Evolutionary conservation across 2,888 invertebrate genomes (phyloP).

Genomic region (Maniola hyperantus): DNA sequence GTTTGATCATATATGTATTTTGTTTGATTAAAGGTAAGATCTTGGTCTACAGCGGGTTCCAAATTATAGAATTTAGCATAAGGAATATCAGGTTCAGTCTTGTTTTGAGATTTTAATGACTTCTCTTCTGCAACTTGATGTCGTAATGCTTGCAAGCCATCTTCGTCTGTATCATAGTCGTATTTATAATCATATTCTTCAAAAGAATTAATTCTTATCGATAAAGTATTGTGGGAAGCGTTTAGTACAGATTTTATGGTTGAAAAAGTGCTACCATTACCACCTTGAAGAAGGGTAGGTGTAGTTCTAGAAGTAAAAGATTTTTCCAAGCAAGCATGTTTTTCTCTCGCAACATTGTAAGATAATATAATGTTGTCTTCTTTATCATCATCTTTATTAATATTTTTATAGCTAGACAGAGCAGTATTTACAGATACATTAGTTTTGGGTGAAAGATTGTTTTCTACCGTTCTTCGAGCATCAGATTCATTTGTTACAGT

Average conservation of each 20-base stretch:
- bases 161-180: constrained; percentile 18
- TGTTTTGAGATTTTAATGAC: background rate
- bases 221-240: background rate
- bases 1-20: constrained; percentile 38
- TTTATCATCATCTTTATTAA: constrained; percentile 5
- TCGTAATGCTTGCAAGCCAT: constrained; percentile 9
- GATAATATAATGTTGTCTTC: constrained; percentile 18
- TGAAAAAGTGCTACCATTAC: background rate
- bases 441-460: background rate
- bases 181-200: constrained; percentile 33
- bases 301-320: background rate
- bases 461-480: constrained; percentile 20
- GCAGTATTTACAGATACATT: background rate
- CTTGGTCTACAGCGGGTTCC: constrained; percentile 51
- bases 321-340: background rate
- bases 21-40: constrained; percentile 34
- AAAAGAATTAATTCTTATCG: constrained; percentile 25
- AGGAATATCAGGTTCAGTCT: constrained; percentile 15
- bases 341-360: constrained; percentile 14
- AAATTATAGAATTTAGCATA: constrained; percentile 58
- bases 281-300: background rate
- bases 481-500: constrained; percentile 3
- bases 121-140: constrained; percentile 8
- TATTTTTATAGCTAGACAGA: background rate
- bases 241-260: background rate